These are phyloP conservation scores for Sarotherodon lohbergeri DNA, from an alignment of 2,113 vertebrate genomes.

Conservation along the genomic window DNA sequence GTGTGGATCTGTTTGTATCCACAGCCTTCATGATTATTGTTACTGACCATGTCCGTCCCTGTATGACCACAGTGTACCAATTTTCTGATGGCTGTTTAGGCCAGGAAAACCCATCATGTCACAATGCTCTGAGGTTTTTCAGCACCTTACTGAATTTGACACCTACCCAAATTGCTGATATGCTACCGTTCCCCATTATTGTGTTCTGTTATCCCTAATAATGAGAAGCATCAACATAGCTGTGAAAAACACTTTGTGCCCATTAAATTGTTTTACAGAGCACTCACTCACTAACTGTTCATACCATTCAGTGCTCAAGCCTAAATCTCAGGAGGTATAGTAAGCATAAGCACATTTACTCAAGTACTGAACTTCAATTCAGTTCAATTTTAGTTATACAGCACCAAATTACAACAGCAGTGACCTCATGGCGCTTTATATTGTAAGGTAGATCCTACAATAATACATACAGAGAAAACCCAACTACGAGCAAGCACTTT, in stretches of 20 bases:
- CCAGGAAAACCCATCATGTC: background rate
- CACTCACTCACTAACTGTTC: background rate
- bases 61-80: background rate
- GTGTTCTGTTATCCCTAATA: background rate
- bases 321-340: background rate
- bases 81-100: background rate
- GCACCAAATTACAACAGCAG: background rate
- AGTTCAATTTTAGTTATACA: background rate
- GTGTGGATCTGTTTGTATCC: background rate
- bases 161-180: background rate
- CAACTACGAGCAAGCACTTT: background rate
- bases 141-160: background rate
- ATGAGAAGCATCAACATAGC: background rate
- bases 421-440: fast-evolving
- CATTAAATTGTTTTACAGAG: background rate
- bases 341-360: background rate
- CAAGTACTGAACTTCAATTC: background rate
- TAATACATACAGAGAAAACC: background rate
- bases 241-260: background rate
- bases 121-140: background rate
- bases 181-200: background rate
- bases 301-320: background rate
- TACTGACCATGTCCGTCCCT: background rate
- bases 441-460: background rate
- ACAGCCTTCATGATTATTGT: background rate